phyloP scores from a whole-genome alignment of 2,797 vertebrate genomes.

The Leontopithecus rosalia region DNA sequence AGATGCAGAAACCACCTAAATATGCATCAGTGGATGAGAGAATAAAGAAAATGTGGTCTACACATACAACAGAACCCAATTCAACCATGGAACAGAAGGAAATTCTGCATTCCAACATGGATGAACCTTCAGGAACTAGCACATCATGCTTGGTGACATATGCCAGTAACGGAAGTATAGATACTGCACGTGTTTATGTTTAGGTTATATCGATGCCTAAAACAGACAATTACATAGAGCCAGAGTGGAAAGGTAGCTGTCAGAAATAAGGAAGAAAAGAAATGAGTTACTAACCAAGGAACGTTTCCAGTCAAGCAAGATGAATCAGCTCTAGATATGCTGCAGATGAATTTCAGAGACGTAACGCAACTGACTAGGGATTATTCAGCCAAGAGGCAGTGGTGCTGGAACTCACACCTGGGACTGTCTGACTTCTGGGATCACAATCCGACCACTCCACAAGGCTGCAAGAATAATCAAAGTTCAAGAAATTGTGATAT shows the following conservation, averaged over 20 bases:
- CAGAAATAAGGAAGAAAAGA: background rate
- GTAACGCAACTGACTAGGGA: background rate
- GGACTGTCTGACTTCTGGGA: background rate
- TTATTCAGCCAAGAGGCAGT: background rate
- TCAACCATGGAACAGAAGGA: background rate
- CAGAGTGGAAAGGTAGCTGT: background rate
- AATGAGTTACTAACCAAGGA: no score
- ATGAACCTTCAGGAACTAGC: background rate
- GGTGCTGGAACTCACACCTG: background rate
- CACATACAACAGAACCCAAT: background rate
- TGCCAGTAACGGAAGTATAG: background rate
- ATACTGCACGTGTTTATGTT: background rate
- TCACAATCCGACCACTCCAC: background rate
- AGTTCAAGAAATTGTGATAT: background rate
- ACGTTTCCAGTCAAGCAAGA: background rate
- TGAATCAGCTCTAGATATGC: background rate
- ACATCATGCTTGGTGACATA: background rate
- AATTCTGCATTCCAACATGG: background rate
- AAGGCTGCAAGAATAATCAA: background rate
- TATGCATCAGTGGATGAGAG: background rate
- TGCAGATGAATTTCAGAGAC: background rate
- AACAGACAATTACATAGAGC: background rate
- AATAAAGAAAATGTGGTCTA: background rate
- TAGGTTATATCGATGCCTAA: background rate
- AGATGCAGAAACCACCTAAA: background rate